phyloP scores from a whole-genome alignment of 2,797 vertebrate species.

The Rhinoraja longicauda region DNA sequence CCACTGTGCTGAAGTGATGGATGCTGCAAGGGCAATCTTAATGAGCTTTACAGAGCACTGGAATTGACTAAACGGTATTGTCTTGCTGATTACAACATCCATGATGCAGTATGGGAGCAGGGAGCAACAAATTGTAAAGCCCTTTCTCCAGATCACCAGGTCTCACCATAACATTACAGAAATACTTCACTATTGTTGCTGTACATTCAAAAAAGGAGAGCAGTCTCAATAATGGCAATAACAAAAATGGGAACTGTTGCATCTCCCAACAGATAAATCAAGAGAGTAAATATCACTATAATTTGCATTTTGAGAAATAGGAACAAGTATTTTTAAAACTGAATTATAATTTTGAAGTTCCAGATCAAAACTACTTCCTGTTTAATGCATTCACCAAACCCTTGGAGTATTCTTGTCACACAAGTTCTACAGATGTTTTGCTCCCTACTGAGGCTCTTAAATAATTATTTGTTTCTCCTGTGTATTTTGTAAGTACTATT shows the following conservation, averaged over 20 bases:
- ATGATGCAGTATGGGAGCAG: neutral
- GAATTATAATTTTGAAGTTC: conserved; percentile 16
- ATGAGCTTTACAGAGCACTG: neutral
- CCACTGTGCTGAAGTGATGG: neutral
- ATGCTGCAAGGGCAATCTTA: neutral
- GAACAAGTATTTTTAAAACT: neutral
- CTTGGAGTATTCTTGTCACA: neutral
- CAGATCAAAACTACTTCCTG: neutral
- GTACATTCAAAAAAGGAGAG: neutral
- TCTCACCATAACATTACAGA: neutral
- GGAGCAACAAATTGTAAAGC: neutral
- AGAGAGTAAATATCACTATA: neutral
- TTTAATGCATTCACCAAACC: conserved; percentile 3
- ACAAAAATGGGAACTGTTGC: neutral
- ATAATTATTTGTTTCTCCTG: neutral
- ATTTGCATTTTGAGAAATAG: conserved; percentile 14
- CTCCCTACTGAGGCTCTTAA: neutral
- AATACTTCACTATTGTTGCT: neutral
- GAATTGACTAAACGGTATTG: neutral
- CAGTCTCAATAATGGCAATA: neutral
- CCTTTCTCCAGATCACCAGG: neutral
- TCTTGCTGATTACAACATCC: neutral
- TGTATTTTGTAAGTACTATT: neutral
- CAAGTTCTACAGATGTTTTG: neutral
- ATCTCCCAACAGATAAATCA: neutral